phyloP scores from a whole-genome alignment of 1,140 invertebrate genomes.

The Danaus plexippus region DNA sequence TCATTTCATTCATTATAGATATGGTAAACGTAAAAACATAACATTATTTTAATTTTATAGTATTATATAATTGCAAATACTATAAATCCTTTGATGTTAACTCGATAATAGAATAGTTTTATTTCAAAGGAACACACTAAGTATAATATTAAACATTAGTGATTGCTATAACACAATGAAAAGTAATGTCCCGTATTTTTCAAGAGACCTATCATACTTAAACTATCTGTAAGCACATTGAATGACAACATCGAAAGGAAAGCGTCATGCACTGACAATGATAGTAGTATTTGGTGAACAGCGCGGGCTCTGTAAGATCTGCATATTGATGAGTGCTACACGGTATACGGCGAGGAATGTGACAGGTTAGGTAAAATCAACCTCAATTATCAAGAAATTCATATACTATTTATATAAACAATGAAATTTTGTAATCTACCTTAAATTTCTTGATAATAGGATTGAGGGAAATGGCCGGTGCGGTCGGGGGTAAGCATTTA shows the following conservation, averaged over 20 bases:
- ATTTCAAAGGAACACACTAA: no score
- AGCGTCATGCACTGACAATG: constrained; percentile 56
- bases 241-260: constrained; percentile 40
- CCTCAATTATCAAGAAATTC: constrained; percentile 9
- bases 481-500: constrained; percentile 25
- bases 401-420: background rate
- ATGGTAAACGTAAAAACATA: no score
- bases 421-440: background rate
- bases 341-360: constrained; percentile 44
- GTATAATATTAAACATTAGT: no score
- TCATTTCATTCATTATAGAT: no score
- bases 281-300: constrained; percentile 24
- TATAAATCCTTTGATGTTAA: no score
- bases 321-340: constrained; percentile 60
- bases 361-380: constrained; percentile 8
- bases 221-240: constrained; percentile 30
- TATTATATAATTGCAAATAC: no score
- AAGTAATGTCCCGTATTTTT: background rate
- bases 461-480: constrained; percentile 21
- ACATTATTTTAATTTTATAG: no score
- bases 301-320: constrained; percentile 12
- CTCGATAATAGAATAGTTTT: no score
- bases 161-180: no score
- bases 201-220: constrained; percentile 9
- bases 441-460: constrained; percentile 11